These are phyloP conservation scores for Pyrrhosoma nymphula DNA, from an alignment of 2,888 invertebrate genomes.

Conservation along the genomic window DNA sequence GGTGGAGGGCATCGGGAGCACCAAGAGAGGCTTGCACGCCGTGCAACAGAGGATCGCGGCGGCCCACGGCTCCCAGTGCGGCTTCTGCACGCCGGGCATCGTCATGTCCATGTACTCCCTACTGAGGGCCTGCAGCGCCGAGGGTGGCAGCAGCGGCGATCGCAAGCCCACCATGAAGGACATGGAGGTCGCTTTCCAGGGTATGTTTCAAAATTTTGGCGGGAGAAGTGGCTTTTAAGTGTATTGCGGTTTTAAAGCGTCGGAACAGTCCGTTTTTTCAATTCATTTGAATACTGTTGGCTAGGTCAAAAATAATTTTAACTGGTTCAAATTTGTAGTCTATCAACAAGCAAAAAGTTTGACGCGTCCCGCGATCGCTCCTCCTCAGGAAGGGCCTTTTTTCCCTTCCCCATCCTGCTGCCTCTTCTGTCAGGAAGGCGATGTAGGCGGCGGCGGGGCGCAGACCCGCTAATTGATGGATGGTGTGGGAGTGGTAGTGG, in stretches of 20 bases:
- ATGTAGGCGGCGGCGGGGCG: no score
- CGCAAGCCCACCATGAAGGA: conserved; percentile 86
- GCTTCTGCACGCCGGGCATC: conserved; percentile 97
- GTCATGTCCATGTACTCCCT: conserved; percentile 98
- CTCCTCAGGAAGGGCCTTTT: no score
- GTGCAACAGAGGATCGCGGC: conserved; percentile 93
- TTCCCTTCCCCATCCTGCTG: no score
- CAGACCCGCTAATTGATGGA: no score
- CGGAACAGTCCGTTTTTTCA: no score
- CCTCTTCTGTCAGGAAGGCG: no score
- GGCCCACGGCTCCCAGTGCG: conserved; percentile 96
- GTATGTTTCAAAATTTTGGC: conserved; percentile 77
- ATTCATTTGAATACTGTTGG: no score
- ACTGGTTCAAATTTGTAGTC: no score
- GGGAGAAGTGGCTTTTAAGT: not conserved
- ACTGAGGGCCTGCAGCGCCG: conserved; percentile 83
- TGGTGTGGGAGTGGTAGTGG: no score
- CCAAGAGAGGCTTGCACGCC: conserved; percentile 88
- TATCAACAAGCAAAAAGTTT: no score
- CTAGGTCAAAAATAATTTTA: no score
- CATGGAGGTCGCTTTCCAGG: conserved; percentile 90
- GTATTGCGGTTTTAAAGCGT: not conserved
- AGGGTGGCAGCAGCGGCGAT: conserved; percentile 80
- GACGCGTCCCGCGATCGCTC: no score
- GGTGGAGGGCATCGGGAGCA: conserved; percentile 95